Base-by-base conservation (phyloP, 2,888 invertebrate genomes). In the Phyllotreta cruciferae region DNA sequence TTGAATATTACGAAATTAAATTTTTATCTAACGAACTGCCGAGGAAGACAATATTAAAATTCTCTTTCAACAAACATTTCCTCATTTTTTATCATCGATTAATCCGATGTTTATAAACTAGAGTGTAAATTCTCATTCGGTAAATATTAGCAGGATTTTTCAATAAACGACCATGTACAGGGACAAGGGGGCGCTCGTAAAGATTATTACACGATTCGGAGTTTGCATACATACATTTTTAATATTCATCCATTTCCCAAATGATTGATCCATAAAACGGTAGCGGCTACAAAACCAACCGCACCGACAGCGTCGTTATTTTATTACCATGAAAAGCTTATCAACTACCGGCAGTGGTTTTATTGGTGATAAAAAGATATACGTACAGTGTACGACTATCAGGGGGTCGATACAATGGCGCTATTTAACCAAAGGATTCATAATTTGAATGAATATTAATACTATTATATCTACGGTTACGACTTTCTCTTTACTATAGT, bases 211-310 rank as follows among this genome's bases (percentile, higher is more conserved):
- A 73, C 74, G 73, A 68, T 71, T 68, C 68, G 63, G 73, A 70
- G 72, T 75, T 75, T 75, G 75, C 74, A 74, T 75, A 72, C 71
- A 75, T 75, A 73, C 74, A 76, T 75, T 73, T 74, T 75, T 71
- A 72, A 70, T 71, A 67, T 63, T 60, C 61, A 63, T 42, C 62
- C 63, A 58, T 68, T 68, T 66, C 68, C 61, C 63, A 66, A 70
- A 69, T 69, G 71, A 72, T 72, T 71, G 71, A 71, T 71, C 68
- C 68, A 72, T 72, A 72, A 72, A 70, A 71, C 50, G 47, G 55
- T 58, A 61, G 62, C 62, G 66, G 66, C 69, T 64, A 63, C 66
- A 62, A 62, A 56, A 24, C 24, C 24, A 24, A 24, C 24, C 24
- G 24, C 24, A 24, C 65, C 60, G 44, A 11, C 50, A 53, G 53